Conservation (phyloP, 2,797 vertebrate genomes). For the Synanceia verrucosa region DNA sequence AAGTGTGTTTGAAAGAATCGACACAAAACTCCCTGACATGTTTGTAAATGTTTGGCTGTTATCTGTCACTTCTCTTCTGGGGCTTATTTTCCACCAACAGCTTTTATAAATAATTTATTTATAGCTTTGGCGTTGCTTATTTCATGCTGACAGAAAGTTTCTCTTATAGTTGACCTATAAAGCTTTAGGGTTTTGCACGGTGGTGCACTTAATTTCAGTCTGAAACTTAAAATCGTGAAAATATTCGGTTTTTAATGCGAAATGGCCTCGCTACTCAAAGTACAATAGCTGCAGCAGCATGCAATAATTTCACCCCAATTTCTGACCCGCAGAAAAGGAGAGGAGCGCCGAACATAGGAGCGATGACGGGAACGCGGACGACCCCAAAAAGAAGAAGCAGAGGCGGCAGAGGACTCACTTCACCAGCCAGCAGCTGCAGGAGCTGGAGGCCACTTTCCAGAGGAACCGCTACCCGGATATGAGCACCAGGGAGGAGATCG, state of each 20-base stretch:
- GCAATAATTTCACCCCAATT: background rate
- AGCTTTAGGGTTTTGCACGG: background rate
- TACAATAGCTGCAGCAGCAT: background rate
- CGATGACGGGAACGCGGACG: conserved; percentile 89
- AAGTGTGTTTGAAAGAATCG: conserved; percentile 29
- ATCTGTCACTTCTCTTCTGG: background rate
- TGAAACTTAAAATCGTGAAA: background rate
- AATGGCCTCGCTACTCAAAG: background rate
- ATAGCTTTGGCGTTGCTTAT: background rate
- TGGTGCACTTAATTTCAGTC: background rate
- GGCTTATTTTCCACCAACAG: conserved; percentile 1
- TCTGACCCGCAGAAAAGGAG: conserved; percentile 87
- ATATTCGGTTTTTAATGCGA: background rate
- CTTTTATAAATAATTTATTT: conserved; percentile 11
- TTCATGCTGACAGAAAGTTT: background rate
- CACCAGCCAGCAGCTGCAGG: conserved; percentile 96
- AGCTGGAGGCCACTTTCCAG: conserved; percentile 95
- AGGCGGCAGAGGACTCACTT: conserved; percentile 94
- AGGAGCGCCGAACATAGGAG: conserved; percentile 87
- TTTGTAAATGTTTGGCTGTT: conserved; percentile 52
- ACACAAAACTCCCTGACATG: conserved; percentile 5
- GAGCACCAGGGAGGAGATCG: conserved; percentile 96
- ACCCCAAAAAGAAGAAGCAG: conserved; percentile 95
- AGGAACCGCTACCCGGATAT: conserved; percentile 96
- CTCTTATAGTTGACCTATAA: background rate